These are phyloP conservation scores for Shinisaurus crocodilurus DNA, from an alignment of 2,113 vertebrate genomes.

Conservation along the genomic window DNA sequence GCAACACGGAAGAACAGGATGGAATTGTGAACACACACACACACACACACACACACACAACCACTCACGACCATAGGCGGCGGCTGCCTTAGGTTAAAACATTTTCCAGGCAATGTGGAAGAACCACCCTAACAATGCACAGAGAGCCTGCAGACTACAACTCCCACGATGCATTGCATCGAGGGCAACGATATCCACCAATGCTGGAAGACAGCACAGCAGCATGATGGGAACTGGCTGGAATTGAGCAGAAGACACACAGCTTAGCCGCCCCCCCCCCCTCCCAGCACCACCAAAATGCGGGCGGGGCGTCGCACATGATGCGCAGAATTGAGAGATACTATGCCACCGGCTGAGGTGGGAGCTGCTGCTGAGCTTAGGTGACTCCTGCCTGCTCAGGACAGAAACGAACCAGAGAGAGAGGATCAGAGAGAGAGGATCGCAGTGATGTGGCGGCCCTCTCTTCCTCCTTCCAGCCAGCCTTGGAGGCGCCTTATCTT, in stretches of 20 bases:
- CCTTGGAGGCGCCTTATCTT: not conserved
- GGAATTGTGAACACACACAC: not conserved
- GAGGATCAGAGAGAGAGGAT: too few species aligned
- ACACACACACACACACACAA: too few species aligned
- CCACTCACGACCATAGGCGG: accelerated
- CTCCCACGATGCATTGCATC: not conserved
- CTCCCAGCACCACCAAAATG: not conserved
- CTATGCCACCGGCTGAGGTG: accelerated
- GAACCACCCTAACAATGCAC: not conserved
- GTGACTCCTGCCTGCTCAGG: not conserved
- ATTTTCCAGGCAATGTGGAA: not conserved
- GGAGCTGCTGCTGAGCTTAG: too few species aligned
- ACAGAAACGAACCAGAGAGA: not conserved
- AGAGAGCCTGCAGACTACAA: not conserved
- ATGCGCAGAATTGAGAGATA: not conserved
- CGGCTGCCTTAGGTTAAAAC: not conserved
- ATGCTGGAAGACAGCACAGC: not conserved
- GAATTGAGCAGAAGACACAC: not conserved
- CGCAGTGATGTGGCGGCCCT: not conserved
- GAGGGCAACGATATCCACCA: not conserved
- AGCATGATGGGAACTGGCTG: not conserved
- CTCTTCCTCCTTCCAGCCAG: not conserved
- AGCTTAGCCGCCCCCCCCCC: too few species aligned
- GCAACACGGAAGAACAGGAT: not conserved
- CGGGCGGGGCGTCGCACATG: too few species aligned